Conservation (phyloP, 2,113 vertebrate species). For the Mustela lutreola region DNA sequence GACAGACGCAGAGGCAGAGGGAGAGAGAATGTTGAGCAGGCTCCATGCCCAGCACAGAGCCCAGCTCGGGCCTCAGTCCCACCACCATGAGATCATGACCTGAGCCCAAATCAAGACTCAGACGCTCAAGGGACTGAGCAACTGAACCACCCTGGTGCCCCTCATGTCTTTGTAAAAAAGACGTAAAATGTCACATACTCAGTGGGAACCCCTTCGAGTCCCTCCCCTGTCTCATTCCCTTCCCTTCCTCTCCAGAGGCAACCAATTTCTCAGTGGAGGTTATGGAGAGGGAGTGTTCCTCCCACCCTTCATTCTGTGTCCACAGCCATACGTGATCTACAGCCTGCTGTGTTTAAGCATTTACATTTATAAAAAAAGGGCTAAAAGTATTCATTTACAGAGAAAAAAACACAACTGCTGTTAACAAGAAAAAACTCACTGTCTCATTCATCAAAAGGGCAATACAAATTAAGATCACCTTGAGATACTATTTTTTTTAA, state of each 20-base stretch:
- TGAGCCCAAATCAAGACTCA: not conserved
- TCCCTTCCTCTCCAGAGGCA: not conserved
- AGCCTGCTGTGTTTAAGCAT: not conserved
- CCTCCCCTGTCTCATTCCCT: too few relatives aligned
- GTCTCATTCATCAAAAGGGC: not conserved
- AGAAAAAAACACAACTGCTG: not conserved
- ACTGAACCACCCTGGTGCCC: not conserved
- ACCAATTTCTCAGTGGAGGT: not conserved
- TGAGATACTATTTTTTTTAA: not conserved
- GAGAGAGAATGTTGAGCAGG: not conserved
- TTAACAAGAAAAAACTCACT: not conserved
- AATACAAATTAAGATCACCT: not conserved
- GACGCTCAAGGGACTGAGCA: not conserved
- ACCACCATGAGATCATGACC: not conserved
- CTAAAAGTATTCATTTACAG: not conserved
- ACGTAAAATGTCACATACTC: not conserved
- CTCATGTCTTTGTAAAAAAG: not conserved
- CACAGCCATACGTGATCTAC: too few relatives aligned
- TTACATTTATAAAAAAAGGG: not conserved
- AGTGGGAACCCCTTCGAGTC: not conserved
- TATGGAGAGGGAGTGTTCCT: not conserved
- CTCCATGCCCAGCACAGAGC: not conserved
- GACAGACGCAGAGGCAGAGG: not conserved
- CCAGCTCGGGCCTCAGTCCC: rapidly evolving
- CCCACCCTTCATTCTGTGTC: not conserved